These are phyloP conservation scores for Plebejus argus DNA, from an alignment of 2,888 invertebrate species.

Conservation along the genomic window DNA sequence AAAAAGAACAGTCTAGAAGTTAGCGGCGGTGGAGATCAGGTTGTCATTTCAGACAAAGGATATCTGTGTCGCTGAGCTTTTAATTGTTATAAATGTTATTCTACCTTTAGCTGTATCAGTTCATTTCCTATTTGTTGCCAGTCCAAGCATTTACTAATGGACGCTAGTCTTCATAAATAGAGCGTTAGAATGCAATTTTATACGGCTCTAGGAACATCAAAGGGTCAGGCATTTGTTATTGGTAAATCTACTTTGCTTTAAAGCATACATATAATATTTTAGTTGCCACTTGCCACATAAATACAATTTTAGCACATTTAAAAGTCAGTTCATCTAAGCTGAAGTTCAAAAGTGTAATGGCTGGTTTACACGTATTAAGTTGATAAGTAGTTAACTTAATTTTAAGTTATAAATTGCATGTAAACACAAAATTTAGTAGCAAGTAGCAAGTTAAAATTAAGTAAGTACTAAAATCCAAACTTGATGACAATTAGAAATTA, in stretches of 20 bases:
- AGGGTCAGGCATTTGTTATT: neutral
- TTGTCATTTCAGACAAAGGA: conserved; percentile 12
- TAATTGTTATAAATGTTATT: conserved; percentile 23
- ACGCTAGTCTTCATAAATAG: neutral
- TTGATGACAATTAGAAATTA: too few relatives aligned
- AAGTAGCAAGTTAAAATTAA: too few relatives aligned
- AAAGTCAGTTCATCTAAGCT: neutral
- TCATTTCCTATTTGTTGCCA: neutral
- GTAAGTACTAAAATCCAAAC: too few relatives aligned
- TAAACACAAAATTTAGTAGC: too few relatives aligned
- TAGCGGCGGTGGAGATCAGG: neutral
- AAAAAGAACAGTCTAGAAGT: conserved; percentile 15
- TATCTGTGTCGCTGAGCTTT: conserved; percentile 15
- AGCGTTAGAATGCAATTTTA: too few relatives aligned
- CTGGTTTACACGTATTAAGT: too few relatives aligned
- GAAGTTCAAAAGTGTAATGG: neutral
- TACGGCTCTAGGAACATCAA: too few relatives aligned
- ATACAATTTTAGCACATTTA: neutral
- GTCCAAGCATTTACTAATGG: neutral
- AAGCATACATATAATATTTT: conserved; percentile 2
- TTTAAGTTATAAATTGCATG: too few relatives aligned
- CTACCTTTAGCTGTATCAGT: neutral
- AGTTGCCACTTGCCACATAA: neutral
- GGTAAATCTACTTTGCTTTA: neutral
- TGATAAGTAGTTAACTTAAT: too few relatives aligned